Evolutionary conservation across 2,888 invertebrate genomes (phyloP).

Genomic region (Mantis religiosa): DNA sequence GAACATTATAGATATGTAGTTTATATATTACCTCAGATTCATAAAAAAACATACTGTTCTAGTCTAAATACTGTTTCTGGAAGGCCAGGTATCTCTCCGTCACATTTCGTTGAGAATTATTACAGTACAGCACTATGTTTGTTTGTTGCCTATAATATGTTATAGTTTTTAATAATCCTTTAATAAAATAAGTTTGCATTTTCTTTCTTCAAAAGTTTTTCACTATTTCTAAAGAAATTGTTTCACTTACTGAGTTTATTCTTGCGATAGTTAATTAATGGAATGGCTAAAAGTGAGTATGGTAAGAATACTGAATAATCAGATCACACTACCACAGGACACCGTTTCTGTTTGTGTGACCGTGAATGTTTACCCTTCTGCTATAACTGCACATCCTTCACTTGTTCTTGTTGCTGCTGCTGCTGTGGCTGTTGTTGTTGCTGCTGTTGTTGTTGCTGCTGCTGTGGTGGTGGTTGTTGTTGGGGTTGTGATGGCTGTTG

Average conservation of each 20-base stretch:
- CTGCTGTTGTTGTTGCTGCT: not conserved
- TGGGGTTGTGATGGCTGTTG: not conserved
- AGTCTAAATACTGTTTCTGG: slow-evolving; percentile 10
- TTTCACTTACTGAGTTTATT: not conserved
- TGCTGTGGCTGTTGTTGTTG: not conserved
- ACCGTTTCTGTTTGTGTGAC: slow-evolving; percentile 5
- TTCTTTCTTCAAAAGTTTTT: not conserved
- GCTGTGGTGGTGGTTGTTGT: slow-evolving; percentile 4
- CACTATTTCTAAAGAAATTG: not conserved
- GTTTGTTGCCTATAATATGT: not conserved
- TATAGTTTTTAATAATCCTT: not conserved
- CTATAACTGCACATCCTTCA: slow-evolving; percentile 17
- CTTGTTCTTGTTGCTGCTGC: slow-evolving; percentile 13
- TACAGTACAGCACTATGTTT: not conserved
- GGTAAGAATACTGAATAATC: not conserved
- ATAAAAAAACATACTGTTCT: not conserved
- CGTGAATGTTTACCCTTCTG: slow-evolving; percentile 4
- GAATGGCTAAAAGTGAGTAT: not conserved
- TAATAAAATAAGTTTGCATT: not conserved
- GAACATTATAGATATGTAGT: slow-evolving; percentile 8
- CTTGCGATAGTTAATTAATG: not conserved
- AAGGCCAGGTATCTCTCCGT: not conserved
- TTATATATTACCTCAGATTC: not conserved
- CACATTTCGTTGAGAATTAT: not conserved
- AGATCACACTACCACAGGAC: slow-evolving; percentile 8